Evolutionary conservation across 2,888 invertebrate genomes (phyloP), one percentile per base, ranked within the genome.

Genomic region (Octodonta nipae): DNA sequence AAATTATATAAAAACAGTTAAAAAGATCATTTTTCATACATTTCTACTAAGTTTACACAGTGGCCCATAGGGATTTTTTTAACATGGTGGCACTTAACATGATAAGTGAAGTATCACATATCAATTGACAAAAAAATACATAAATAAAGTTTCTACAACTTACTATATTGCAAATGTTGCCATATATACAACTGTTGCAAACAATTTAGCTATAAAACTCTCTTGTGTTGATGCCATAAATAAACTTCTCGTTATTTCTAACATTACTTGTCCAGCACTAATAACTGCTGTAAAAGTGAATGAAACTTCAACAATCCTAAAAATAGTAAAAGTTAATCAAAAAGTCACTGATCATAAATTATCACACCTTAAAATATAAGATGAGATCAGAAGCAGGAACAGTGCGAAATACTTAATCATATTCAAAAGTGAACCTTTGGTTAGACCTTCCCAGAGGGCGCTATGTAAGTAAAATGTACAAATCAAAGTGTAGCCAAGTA

Each of bases 381-480:
- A 41, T 26, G 41, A 38, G 8, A 38, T 25, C 24, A 53, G 44
- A 32, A 55, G 45, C 4, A 46, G 28, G 30, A 48, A 45, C 26
- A 58, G 35, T 26, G 46, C 42, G 15, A 51, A 40, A 38, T 50
- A 51, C 28, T 44, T 47, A 5, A 47, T 32, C 32, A 47, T 45
- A 11, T 36, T 34, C n/a, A 44, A 25, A 24, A 48, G 35, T 30
- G 39, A 40, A 7, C 43, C 41, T 26, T 42, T 42, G 24, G 50
- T 49, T 8, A 52, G 34, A 11, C 48, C 45, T 38, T 56, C 54
- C 52, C 54, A 55, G 17, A 53, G 35, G 8, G 46, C 43, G 25
- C 50, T 51, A 33, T 55, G 55, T 8, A 53, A 42, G 38, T 52
- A 56, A 41, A 54, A 58, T 7, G 54, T 50, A 20, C 47, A 47